A percentile compares a stretch with the other conserved stretches of the same genome.
Conservation (phyloP, 2,797 vertebrate genomes). For the Falco novaeseelandiae region DNA sequence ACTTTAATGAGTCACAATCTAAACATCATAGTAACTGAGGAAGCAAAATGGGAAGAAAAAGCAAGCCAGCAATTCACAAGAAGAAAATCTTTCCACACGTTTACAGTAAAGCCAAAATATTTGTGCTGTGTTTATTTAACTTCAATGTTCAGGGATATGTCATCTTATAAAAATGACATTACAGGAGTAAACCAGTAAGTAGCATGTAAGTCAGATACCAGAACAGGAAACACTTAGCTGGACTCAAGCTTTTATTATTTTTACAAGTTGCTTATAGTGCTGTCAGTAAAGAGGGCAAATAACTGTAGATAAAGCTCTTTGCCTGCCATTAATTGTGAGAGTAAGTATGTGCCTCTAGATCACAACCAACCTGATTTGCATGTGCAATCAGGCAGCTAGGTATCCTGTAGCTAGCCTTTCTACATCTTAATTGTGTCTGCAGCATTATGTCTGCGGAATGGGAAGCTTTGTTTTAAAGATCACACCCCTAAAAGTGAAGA, state of each 20-base stretch:
- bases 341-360: background rate
- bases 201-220: background rate
- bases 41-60: background rate
- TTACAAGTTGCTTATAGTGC: background rate
- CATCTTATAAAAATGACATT: background rate
- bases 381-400: background rate
- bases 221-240: background rate
- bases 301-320: background rate
- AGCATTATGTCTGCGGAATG: background rate
- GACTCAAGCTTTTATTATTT: background rate
- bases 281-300: background rate
- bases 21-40: constrained; percentile 4
- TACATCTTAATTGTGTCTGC: background rate
- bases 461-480: background rate
- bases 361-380: background rate
- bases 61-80: background rate
- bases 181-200: background rate
- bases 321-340: background rate
- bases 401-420: background rate
- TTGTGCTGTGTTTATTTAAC: constrained; percentile 34
- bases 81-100: background rate
- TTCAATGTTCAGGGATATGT: background rate
- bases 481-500: background rate
- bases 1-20: constrained; percentile 39
- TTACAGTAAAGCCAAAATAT: constrained; percentile 15